Percentiles rank a stretch among this genome's conserved stretches.
These are phyloP conservation scores for Bombus cullumanus DNA, from an alignment of 1,140 invertebrate genomes.

Conservation along the genomic window DNA sequence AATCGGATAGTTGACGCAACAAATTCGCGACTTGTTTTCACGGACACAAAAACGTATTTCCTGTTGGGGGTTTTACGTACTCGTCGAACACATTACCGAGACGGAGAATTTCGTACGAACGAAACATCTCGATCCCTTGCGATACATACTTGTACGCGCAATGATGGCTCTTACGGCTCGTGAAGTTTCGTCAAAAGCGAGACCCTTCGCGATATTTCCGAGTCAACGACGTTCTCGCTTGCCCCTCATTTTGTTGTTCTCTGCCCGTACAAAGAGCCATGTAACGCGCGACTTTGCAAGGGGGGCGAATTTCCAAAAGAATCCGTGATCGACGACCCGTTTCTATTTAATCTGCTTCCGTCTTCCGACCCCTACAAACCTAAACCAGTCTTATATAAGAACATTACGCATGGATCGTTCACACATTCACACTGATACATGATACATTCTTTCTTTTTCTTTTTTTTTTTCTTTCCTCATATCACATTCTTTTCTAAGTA, in stretches of 20 bases:
- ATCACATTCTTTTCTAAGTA: not conserved
- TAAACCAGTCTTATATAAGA: not conserved
- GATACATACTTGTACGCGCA: constrained; percentile 26
- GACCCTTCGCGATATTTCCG: constrained; percentile 66
- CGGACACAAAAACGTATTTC: not conserved
- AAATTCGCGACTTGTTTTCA: constrained; percentile 1
- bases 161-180: constrained; percentile 55
- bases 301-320: constrained; percentile 58
- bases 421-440: not conserved
- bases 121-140: constrained; percentile 42
- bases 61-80: not conserved
- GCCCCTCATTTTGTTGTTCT: constrained; percentile 44
- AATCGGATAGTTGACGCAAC: not conserved
- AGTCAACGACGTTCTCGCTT: constrained; percentile 60
- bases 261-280: constrained; percentile 40
- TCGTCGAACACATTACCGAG: not conserved
- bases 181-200: constrained; percentile 62
- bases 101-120: not conserved
- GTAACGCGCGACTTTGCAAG: constrained; percentile 44
- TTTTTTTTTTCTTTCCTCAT: not conserved
- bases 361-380: constrained; percentile 39
- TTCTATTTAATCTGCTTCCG: constrained; percentile 62
- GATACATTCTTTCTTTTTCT: too few species aligned
- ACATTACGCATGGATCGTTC: not conserved
- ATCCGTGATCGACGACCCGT: constrained; percentile 58